Percentiles rank a stretch among this genome's conserved stretches.
phyloP scores from a whole-genome alignment of 1,140 invertebrate genomes.

The Cotesia vestalis region DNA sequence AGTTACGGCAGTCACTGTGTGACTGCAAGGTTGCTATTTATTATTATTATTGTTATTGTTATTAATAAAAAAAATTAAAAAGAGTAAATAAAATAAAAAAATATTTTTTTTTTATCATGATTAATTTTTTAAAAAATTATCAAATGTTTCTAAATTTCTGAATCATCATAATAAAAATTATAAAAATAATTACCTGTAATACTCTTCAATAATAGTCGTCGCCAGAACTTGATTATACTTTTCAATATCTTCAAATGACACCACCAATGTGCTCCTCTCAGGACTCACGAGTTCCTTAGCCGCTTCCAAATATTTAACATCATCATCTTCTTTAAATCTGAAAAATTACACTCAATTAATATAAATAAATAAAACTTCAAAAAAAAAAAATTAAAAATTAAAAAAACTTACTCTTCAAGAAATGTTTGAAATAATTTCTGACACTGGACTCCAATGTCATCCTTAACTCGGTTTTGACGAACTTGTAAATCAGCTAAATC shows the following conservation, averaged over 20 bases:
- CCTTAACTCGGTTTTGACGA: conserved; percentile 68
- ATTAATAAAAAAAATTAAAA: no score
- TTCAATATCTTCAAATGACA: conserved; percentile 96
- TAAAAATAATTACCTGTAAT: conserved; percentile 76
- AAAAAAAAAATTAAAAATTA: no score
- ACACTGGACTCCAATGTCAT: conserved; percentile 90
- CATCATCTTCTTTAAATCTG: conserved; percentile 85
- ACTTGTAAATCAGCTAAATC: conserved; percentile 43
- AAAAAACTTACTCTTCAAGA: conserved; percentile 85
- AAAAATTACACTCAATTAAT: conserved; percentile 4
- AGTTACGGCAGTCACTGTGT: no score
- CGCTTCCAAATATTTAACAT: conserved; percentile 86
- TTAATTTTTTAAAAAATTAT: background rate
- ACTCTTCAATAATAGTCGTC: conserved; percentile 95
- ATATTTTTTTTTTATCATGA: no score
- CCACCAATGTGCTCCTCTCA: conserved; percentile 92
- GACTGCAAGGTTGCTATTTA: no score
- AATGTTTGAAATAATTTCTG: conserved; percentile 97
- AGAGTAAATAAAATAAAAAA: no score
- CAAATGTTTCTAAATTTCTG: conserved; percentile 10
- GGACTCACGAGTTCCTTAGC: conserved; percentile 85
- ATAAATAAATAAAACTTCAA: background rate
- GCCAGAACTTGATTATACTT: conserved; percentile 92
- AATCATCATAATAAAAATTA: background rate
- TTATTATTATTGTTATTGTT: no score